Evolutionary conservation across 2,113 vertebrate species (phyloP).

Genomic region (Illadopsis cleaveri): DNA sequence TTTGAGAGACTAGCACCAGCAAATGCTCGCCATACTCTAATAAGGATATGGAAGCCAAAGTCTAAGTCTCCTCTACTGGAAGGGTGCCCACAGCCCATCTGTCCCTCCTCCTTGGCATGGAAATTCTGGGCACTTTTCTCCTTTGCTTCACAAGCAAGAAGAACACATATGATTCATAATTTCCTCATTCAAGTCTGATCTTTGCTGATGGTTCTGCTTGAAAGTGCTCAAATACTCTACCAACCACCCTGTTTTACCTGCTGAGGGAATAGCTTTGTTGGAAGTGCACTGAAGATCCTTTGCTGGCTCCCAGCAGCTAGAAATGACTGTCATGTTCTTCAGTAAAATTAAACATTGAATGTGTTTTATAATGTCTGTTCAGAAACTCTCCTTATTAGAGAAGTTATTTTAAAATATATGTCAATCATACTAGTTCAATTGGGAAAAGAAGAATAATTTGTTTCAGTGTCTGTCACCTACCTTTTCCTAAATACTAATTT

Average conservation of each 20-base stretch:
- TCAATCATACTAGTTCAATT: neutral
- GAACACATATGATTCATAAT: neutral
- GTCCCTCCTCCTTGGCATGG: neutral
- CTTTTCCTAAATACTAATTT: neutral
- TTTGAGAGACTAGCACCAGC: neutral
- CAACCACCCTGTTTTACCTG: neutral
- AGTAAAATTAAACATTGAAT: neutral
- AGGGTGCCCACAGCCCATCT: neutral
- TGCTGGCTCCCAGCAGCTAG: neutral
- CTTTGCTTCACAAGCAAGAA: neutral
- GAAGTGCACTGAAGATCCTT: neutral
- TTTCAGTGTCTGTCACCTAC: neutral
- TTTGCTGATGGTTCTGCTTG: neutral
- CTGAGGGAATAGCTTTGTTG: neutral
- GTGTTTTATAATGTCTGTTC: neutral
- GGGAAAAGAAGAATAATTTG: neutral
- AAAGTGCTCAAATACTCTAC: neutral
- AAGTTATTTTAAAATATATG: neutral
- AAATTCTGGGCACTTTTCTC: neutral
- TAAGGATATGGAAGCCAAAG: neutral
- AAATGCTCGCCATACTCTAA: neutral
- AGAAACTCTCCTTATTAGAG: neutral
- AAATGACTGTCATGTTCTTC: neutral
- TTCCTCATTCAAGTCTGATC: neutral
- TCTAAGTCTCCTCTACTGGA: neutral